Evolutionary conservation across 37 sponge, comb jelly and placozoan species (phyloP).

Genomic region (Tethya wilhelma): DNA sequence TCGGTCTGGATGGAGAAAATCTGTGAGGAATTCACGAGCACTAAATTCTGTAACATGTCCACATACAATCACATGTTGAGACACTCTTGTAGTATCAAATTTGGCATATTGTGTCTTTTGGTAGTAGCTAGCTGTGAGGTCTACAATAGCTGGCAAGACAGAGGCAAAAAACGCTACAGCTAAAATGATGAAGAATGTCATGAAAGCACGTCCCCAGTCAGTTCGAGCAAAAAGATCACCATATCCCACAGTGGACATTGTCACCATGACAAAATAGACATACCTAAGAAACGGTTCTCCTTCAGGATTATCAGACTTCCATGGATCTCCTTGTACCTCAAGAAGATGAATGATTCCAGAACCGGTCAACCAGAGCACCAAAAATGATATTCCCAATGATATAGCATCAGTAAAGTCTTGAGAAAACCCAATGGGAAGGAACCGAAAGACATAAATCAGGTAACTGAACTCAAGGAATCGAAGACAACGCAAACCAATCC

Average conservation of each 20-base stretch:
- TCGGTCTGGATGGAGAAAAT: conserved; percentile 77
- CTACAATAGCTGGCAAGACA: conserved; percentile 36
- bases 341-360: conserved; percentile 71
- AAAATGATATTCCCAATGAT: conserved; percentile 28
- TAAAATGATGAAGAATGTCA: conserved; percentile 71
- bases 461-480: conserved; percentile 64
- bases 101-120: conserved; percentile 15
- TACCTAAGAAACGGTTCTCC: conserved; percentile 18
- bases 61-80: conserved; percentile 71
- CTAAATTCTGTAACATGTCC: conserved; percentile 52
- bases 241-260: conserved; percentile 89
- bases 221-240: conserved; percentile 70
- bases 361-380: conserved; percentile 56
- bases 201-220: conserved; percentile 64
- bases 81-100: conserved; percentile 16
- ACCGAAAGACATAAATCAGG: conserved; percentile 20
- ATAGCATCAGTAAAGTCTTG: conserved; percentile 15
- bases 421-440: conserved; percentile 24
- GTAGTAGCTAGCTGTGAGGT: conserved; percentile 9
- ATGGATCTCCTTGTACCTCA: conserved; percentile 80
- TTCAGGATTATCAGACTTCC: conserved; percentile 45
- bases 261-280: conserved; percentile 77
- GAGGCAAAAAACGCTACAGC: conserved; percentile 67
- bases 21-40: conserved; percentile 53
- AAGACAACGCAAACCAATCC: conserved; percentile 66